Base-by-base conservation (phyloP, 1,140 invertebrate genomes). In the Meloidogyne chitwoodi region DNA sequence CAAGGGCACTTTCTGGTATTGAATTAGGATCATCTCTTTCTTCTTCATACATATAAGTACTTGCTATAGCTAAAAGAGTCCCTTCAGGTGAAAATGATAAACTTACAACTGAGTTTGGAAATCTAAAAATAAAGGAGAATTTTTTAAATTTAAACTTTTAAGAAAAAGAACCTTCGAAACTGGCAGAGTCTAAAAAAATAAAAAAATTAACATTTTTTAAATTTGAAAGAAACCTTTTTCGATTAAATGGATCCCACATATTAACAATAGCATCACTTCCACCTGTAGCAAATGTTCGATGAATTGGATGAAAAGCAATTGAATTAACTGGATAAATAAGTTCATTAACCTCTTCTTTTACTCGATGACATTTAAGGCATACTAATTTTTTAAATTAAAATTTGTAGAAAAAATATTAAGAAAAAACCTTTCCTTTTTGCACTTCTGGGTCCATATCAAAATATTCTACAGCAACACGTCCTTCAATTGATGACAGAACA, bases 301-400 rank as follows among this genome's bases (percentile, higher is more conserved):
- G 94, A 14, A 92, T 91, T 68, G 92, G 93, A 88, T 99, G 96
- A 88, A 99, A 99, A 88, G 94, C 93, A 31, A 99, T 94, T 6
- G 96, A 93, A 90, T 99, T 99, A 0, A 99, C 96, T 14, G 97
- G 96, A 89, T 95, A 98, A 85, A 99, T 98, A 76, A 93, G 91
- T 88, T 99, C 97, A 12, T 93, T 93, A 72, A 65, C 82, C 81
- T 92, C 91, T 22, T 86, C 83, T 62, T 81, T 81, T n/a, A 84
- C 68, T 22, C 85, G 74, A 73, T 85, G 96, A 89, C 96, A 99
- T 88, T 99, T 99, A 99, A 99, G 0, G 97, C 96, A 89, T 99
- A 99, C 89, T 98, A 31, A 19, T 27, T 72, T 10, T 64, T 10
- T 1, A 38, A 68, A 38, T 26, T n/a, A n/a, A n/a, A 29, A n/a